Base-by-base conservation (phyloP, 1,140 invertebrate species). In the Gonatopus flavifemur region DNA sequence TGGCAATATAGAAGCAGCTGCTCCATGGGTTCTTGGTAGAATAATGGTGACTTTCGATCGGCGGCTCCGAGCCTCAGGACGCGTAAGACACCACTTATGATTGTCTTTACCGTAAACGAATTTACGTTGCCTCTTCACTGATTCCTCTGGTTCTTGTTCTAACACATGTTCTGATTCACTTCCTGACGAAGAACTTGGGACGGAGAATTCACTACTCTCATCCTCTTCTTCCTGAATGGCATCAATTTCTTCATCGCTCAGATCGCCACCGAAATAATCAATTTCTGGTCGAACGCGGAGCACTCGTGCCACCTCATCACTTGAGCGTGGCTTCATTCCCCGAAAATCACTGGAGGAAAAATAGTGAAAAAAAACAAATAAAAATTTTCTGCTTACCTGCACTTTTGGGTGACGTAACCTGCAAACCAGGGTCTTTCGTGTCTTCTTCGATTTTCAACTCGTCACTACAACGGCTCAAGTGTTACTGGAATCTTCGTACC, bases 221-320 rank as follows among this genome's bases (percentile, higher is more conserved):
- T 33, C 37, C 10, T 47, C 44, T 6, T 2, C 8, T 16, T 47
- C 35, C 37, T 47, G 32, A 38, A 37, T 28, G 3, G 33, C 33
- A 31, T 47, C 44, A 19, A 37, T 24, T 18, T 47, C 44, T 1
- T 47, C 44, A 22, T 47, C 44, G 20, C 44, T 47, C 19, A 37
- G n/a, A 10, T 47, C 44, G 25, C 21, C 44, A 3, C 24, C 44
- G 37, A 47, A 47, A 47, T 36, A 22, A 20, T 15, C 20, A 33
- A 35, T 20, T 33, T 35, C 21, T 36, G 33, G 16, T 10, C 12
- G 13, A 35, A 18, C 4, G 15, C 43, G 28, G 7, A 46, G 43
- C 2, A 22, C 18, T 13, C 43, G 15, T 25, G 30, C 21, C 1
- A 46, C 15, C 16, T 46, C 9, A 16, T 45, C 31, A 33, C 9